A percentile compares a stretch with the other conserved stretches of the same genome.
phyloP scores from a whole-genome alignment of 1,140 invertebrate species.

The Lordiphosa collinella region DNA sequence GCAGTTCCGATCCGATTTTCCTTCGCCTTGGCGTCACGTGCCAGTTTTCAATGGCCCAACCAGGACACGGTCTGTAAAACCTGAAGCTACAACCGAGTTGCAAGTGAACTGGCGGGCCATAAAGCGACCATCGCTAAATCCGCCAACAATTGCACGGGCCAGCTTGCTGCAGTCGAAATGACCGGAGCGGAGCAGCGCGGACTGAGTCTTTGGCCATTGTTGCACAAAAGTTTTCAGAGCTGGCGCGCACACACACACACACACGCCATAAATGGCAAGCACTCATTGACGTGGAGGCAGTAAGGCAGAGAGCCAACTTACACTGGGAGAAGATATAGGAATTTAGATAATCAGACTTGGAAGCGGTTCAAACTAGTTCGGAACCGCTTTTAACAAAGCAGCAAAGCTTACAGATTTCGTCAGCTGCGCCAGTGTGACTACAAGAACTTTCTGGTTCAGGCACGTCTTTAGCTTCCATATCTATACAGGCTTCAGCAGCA shows the following conservation, averaged over 20 bases:
- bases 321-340: background rate
- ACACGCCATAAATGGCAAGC: conserved; percentile 62
- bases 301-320: conserved; percentile 1
- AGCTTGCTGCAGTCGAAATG: conserved; percentile 50
- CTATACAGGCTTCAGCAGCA: too few relatives aligned
- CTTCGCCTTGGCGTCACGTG: conserved; percentile 33
- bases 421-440: too few relatives aligned
- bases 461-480: too few relatives aligned
- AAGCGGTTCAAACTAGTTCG: too few relatives aligned
- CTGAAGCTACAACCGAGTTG: conserved; percentile 14
- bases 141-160: conserved; percentile 47
- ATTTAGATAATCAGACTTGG: too few relatives aligned
- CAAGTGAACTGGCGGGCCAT: conserved; percentile 47
- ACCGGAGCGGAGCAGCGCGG: background rate
- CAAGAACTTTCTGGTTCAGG: too few relatives aligned
- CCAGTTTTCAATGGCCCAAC: conserved; percentile 9
- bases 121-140: conserved; percentile 60
- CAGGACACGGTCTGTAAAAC: conserved; percentile 2
- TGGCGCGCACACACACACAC: conserved; percentile 13
- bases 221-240: conserved; percentile 47
- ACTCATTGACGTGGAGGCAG: conserved; percentile 35
- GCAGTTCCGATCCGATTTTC: conserved; percentile 58
- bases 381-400: too few relatives aligned
- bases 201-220: conserved; percentile 30
- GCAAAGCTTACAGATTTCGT: too few relatives aligned